Conservation (phyloP, 2,888 invertebrate species). For the Sphaerophoria rueppellii region DNA sequence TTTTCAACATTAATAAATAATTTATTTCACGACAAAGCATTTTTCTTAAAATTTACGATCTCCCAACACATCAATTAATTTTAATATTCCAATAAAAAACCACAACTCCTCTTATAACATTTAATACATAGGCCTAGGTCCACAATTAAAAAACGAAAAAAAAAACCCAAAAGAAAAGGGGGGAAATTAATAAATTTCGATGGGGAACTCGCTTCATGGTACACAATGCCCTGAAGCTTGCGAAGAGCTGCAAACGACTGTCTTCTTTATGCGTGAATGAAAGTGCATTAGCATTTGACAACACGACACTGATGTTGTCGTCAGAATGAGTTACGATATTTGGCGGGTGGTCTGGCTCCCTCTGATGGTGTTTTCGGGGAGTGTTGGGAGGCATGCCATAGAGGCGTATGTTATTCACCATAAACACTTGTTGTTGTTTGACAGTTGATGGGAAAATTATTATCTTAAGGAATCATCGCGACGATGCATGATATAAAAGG, state of each 20-base stretch:
- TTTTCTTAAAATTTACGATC: constrained; percentile 41
- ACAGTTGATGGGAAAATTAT: constrained; percentile 24
- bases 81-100: constrained; percentile 54
- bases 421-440: constrained; percentile 2
- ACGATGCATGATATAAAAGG: background rate
- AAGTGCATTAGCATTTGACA: constrained; percentile 65
- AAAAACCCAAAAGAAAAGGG: constrained; percentile 6
- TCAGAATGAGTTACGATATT: constrained; percentile 63
- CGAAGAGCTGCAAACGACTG: background rate
- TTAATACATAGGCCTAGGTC: constrained; percentile 11
- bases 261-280: constrained; percentile 26
- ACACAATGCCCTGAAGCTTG: background rate
- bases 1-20: too few relatives aligned
- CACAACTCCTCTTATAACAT: constrained; percentile 52
- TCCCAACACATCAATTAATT: constrained; percentile 56
- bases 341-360: constrained; percentile 50
- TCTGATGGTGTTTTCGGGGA: background rate
- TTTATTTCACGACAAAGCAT: too few relatives aligned
- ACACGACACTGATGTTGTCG: constrained; percentile 42
- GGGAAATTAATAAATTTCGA: constrained; percentile 68
- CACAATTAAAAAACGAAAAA: constrained; percentile 45
- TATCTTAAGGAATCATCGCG: background rate
- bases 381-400: background rate
- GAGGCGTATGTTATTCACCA: background rate
- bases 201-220: constrained; percentile 7